Base-by-base conservation (phyloP, 2,888 invertebrate species). In the Heliconius sara region DNA sequence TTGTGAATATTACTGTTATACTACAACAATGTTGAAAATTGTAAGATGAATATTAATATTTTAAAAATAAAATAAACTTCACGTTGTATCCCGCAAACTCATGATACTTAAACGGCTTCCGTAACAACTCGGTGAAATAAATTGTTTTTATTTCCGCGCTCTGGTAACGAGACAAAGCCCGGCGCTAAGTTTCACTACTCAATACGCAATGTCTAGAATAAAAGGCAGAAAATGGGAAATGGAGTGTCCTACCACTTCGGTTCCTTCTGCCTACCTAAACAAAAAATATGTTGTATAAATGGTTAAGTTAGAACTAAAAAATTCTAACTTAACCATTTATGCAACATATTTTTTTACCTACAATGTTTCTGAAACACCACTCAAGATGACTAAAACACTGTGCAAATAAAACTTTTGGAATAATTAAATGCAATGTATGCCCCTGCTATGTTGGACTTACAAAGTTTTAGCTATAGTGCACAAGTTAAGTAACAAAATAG, bases 321-420 rank as follows among this genome's bases (percentile, higher is more conserved):
- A 25, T 12, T 39, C 34, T 22, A 22, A 3, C 22, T 16, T 67
- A 7, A 67, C 34, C 34, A 34, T 68, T 68, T 39, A 25, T 2
- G 13, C 63, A 66, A 30, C 19, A 66, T 30, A 70, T 70, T 70
- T 70, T 43, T 60, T 70, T 25, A 27, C 7, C 25, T 47, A 27
- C 27, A 25, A 19, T 71, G 43, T 71, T 43, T 43, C 70, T 71
- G 7, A 71, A 43, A 71, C 43, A 27, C 70, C 70, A 43, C 16
- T 19, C 22, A 72, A 52, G 27, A 12, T 30, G 27, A 30, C 72
- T 68, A 39, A 39, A 68, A 68, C 9, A 39, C 13, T 19, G 30
- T 22, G 2, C 72, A 72, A 72, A 72, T 72, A 34, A 72, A 72
- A 52, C 52, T 72, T 60, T 71, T 12, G 22, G 4, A 52, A 47